Conservation (phyloP, 2,797 vertebrate species). For the Buceros bicornis region DNA sequence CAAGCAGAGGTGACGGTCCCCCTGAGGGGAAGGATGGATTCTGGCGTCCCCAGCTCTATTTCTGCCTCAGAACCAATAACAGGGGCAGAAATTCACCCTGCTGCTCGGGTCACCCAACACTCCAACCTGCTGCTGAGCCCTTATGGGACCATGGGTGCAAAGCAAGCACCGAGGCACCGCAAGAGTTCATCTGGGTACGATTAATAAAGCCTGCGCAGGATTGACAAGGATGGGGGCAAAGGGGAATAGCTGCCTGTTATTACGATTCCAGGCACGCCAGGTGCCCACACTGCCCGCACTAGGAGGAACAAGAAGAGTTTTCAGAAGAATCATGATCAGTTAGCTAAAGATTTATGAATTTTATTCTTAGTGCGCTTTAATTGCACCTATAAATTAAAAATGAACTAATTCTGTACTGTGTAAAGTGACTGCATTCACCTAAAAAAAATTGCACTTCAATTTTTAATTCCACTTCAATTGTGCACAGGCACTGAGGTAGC, state of each 20-base stretch:
- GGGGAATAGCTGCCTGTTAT: not conserved
- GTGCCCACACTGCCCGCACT: not conserved
- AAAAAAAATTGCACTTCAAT: constrained; percentile 40
- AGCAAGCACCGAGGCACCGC: not conserved
- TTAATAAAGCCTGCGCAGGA: not conserved
- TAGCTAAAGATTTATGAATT: constrained; percentile 52
- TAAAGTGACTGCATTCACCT: constrained; percentile 66
- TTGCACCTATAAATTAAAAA: constrained; percentile 80
- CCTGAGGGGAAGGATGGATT: not conserved
- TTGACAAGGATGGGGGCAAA: not conserved
- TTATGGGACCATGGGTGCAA: rapidly evolving
- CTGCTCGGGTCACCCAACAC: not conserved
- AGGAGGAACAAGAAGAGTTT: constrained; percentile 20
- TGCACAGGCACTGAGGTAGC: not conserved
- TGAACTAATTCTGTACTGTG: constrained; percentile 55
- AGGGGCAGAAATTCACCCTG: rapidly evolving
- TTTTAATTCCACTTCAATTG: constrained; percentile 70
- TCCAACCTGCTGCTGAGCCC: not conserved
- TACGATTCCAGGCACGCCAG: constrained; percentile 1
- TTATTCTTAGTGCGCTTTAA: constrained; percentile 67
- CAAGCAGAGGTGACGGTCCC: not conserved
- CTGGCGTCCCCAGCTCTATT: not conserved
- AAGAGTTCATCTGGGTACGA: not conserved
- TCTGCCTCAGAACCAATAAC: not conserved
- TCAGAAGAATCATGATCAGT: constrained; percentile 1